Conservation (phyloP, 2,113 vertebrate species). For the human region DNA sequence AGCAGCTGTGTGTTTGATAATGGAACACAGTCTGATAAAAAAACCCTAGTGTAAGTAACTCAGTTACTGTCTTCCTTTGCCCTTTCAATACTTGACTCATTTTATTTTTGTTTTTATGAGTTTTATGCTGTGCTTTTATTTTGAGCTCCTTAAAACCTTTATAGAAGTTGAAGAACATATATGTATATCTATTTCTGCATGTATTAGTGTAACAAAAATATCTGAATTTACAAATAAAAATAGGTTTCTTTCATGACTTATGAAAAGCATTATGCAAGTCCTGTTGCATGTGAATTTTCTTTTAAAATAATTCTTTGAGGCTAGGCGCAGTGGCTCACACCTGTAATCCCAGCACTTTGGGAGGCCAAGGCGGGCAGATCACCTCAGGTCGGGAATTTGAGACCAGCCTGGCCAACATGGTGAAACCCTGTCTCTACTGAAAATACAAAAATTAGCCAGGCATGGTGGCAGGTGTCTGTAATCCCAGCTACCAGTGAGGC, state of each 20-base stretch:
- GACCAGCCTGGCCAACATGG: too few relatives aligned
- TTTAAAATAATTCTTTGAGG: constrained; percentile 29
- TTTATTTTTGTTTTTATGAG: background rate
- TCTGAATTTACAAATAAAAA: background rate
- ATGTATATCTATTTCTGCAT: background rate
- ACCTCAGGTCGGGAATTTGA: too few relatives aligned
- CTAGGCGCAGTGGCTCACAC: too few relatives aligned
- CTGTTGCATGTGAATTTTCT: background rate
- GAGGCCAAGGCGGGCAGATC: too few relatives aligned
- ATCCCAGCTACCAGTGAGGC: too few relatives aligned
- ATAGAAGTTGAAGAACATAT: background rate
- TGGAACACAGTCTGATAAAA: background rate
- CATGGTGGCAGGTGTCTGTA: too few relatives aligned
- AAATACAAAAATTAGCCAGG: too few relatives aligned
- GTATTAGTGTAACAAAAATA: background rate
- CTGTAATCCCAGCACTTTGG: too few relatives aligned
- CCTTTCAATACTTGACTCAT: background rate
- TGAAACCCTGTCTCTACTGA: too few relatives aligned
- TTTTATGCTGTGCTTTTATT: background rate
- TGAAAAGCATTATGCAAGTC: background rate
- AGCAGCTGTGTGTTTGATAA: background rate
- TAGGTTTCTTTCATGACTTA: background rate
- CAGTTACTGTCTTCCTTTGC: background rate
- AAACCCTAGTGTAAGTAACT: background rate
- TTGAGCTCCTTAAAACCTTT: background rate